Evolutionary conservation across 2,797 vertebrate species (phyloP), one percentile per base, ranked within the genome.

Genomic region (Helarctos malayanus): DNA sequence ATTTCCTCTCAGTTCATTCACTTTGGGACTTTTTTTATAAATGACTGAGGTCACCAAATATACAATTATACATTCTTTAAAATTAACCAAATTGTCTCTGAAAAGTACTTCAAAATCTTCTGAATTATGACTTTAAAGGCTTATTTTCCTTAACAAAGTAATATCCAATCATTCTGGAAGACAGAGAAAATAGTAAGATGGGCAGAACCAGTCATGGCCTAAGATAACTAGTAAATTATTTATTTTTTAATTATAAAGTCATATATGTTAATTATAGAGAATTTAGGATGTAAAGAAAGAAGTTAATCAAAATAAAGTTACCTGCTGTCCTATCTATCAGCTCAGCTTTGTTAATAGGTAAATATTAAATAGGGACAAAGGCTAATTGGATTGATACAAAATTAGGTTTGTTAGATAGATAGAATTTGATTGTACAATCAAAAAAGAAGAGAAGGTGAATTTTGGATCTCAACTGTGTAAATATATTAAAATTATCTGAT

Each of bases 1-100:
- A 85, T 94, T 91, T 54, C 14, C 9, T 75, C 12, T 94, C 25
- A 73, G 29, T 83, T 76, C 32, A 85, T 94, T 85, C 27, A 63
- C 7, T 21, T 93, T 84, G 5, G 38, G 7, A 63, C 45, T 79
- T 65, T 11, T 68, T 69, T 78, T 87, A 75, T n/a, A 73, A 35
- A 76, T 52, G 15, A 63, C 25, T 75, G 16, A 88, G 35, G 52
- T 83, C 73, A 82, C 14, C 14, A 92, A 78, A 52, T 81, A 86
- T 41, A 27, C 38, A 78, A 80, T 81, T 76, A n/a, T 49, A 1
- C 14, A 61, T 68, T 49, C 32, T 82, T 86, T 14, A 89, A 71
- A 85, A 81, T 41, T 76, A 82, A 76, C 29, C 2, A 23, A 78
- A 71, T 3, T 54, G 3, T 90, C 38, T 79, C 38, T 25, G 7